Evolutionary conservation across 64 coral and sea anemone species (phyloP).

Genomic region (Actinia tenebrosa): DNA sequence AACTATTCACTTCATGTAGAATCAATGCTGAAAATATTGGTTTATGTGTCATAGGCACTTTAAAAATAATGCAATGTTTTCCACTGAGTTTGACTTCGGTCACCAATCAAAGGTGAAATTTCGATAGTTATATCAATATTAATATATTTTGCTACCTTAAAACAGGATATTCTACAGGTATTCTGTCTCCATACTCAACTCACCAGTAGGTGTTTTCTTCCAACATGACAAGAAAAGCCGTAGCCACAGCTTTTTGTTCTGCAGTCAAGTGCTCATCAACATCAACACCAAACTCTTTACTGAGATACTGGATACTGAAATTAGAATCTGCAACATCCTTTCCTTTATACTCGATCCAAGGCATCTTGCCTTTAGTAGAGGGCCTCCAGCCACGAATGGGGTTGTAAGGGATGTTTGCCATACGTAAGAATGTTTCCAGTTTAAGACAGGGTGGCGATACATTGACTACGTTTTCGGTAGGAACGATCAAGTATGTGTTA

Average conservation of each 20-base stretch:
- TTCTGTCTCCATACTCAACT: too few relatives aligned
- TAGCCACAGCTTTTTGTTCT: slow-evolving; percentile 34
- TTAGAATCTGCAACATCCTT: slow-evolving; percentile 47
- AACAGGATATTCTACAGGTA: too few relatives aligned
- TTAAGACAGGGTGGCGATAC: slow-evolving; percentile 35
- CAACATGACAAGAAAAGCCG: slow-evolving; percentile 34
- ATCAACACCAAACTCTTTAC: slow-evolving; percentile 41
- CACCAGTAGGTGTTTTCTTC: slow-evolving; percentile 42
- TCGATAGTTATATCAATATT: too few relatives aligned
- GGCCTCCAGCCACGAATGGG: slow-evolving; percentile 11
- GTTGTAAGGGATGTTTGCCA: slow-evolving; percentile 58
- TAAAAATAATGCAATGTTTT: too few relatives aligned
- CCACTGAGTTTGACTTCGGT: too few relatives aligned
- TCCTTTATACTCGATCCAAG: slow-evolving; percentile 53
- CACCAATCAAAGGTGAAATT: too few relatives aligned
- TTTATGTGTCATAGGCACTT: too few relatives aligned
- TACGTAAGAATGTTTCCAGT: slow-evolving; percentile 52
- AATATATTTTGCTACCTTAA: too few relatives aligned
- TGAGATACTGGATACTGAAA: slow-evolving; percentile 47
- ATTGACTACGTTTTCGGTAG: slow-evolving; percentile 7
- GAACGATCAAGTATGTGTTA: background rate
- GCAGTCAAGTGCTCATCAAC: slow-evolving; percentile 35
- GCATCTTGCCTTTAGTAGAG: slow-evolving; percentile 56
- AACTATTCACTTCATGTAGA: too few relatives aligned
- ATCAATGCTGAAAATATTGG: too few relatives aligned